Evolutionary conservation across 2,113 vertebrate genomes (phyloP).

Genomic region (Phylloscopus trochilus): DNA sequence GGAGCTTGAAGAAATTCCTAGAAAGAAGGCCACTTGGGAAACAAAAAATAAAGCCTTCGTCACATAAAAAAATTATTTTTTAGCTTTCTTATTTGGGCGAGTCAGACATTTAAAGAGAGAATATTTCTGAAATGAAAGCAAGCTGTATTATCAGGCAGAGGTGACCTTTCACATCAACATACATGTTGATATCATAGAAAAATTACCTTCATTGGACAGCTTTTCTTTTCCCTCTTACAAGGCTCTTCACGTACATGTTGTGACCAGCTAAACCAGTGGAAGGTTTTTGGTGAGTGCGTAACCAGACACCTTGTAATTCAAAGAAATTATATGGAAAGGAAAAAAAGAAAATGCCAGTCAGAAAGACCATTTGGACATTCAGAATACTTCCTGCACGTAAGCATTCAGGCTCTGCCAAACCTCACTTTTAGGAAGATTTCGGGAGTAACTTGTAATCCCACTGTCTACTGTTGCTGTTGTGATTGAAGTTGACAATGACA

Average conservation of each 20-base stretch:
- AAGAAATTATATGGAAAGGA: not conserved
- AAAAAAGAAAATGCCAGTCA: slow-evolving; percentile 11
- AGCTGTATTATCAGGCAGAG: not conserved
- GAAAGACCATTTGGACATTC: not conserved
- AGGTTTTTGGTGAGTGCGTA: not conserved
- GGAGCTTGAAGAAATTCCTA: not conserved
- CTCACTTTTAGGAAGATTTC: not conserved
- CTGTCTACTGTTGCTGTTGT: not conserved
- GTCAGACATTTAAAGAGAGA: not conserved
- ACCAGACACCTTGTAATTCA: not conserved
- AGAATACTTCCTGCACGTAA: not conserved
- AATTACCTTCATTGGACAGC: not conserved
- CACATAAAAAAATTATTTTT: not conserved
- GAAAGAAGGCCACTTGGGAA: not conserved
- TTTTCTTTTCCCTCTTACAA: not conserved
- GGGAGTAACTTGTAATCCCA: not conserved
- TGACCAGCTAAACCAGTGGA: not conserved
- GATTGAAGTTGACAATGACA: not conserved
- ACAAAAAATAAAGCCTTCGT: not conserved
- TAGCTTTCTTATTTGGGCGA: not conserved
- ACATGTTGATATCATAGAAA: not conserved
- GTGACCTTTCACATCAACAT: not conserved
- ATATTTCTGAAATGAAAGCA: not conserved
- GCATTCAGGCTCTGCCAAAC: not conserved
- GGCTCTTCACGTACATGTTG: not conserved